Evolutionary conservation across 2,797 vertebrate species (phyloP), one percentile per base, ranked within the genome.

Genomic region (Cygnus olor): DNA sequence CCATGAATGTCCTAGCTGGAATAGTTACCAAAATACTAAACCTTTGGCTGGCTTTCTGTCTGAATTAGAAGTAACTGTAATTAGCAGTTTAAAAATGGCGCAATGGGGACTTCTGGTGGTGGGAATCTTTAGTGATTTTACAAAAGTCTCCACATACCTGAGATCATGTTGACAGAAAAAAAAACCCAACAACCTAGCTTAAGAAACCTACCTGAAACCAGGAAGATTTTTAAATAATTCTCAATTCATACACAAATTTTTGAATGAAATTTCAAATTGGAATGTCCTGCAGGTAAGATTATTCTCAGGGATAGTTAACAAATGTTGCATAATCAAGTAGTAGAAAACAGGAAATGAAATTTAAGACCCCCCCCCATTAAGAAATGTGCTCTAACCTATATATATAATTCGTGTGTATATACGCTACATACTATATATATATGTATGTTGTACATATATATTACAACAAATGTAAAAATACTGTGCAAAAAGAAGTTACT

Each of bases 121-220:
- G 27, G 28, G 7, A 21, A 15, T 40, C 34, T 53, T 30, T 3
- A 40, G 27, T 54, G 7, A 22, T 32, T 18, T 7, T 19, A 2
- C 42, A 56, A 17, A 58, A 9, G 4, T 30, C 36, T 56, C 30
- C 34, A 14, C 1, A 0, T 6, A 40, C 11, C 11, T 0, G 2
- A 89, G 44, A 45, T 57, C 17, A 9, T 16, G 47, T 32, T 36
- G 38, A 24, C 68, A 70, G 40, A 58, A 66, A 15, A 72, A 70
- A 49, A 72, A 20, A 72, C n/a, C n/a, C 36, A 36, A 69, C 34
- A 45, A 45, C 66, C 36, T 14, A 38, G n/a, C 65, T 86, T 32
- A 78, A 63, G 17, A 71, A 70, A 53, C 7, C 11, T 3, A 58
- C 34, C 17, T n/a, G 60, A 36, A 73, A 54, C 8, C 10, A 60